phyloP scores from a whole-genome alignment of 2,888 invertebrate genomes.

The Polydrusus cervinus region DNA sequence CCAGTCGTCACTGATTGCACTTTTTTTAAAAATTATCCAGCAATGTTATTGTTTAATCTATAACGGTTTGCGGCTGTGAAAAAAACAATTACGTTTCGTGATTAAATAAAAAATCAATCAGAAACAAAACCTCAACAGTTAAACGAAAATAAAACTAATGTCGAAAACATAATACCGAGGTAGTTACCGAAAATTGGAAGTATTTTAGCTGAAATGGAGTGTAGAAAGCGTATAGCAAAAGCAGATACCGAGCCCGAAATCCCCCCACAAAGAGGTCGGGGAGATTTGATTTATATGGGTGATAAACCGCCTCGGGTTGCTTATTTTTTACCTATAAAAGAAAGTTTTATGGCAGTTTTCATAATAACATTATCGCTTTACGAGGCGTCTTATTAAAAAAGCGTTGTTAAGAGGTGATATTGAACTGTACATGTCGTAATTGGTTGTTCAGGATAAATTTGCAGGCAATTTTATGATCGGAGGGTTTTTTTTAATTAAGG shows the following conservation, averaged over 20 bases:
- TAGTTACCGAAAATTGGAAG: conserved; percentile 57
- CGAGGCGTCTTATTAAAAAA: conserved; percentile 48
- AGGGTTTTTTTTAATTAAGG: neutral
- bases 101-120: conserved; percentile 33
- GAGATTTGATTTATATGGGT: conserved; percentile 57
- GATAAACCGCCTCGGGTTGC: conserved; percentile 56
- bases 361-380: conserved; percentile 53
- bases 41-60: too few relatives aligned
- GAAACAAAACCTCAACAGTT: conserved; percentile 35
- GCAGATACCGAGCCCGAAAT: conserved; percentile 41
- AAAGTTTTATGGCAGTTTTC: conserved; percentile 53
- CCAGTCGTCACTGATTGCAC: too few relatives aligned
- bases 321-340: conserved; percentile 57
- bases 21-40: too few relatives aligned
- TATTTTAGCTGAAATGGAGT: conserved; percentile 57
- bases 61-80: too few relatives aligned
- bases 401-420: conserved; percentile 39
- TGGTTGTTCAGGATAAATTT: conserved; percentile 31
- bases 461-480: conserved; percentile 16
- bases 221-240: conserved; percentile 45
- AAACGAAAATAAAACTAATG: conserved; percentile 52
- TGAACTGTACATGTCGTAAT: conserved; percentile 37
- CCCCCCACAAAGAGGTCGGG: conserved; percentile 48
- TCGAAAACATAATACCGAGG: conserved; percentile 49
- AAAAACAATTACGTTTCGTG: neutral